Base-by-base conservation (phyloP, 2,113 vertebrate genomes). In the Rostratula benghalensis region DNA sequence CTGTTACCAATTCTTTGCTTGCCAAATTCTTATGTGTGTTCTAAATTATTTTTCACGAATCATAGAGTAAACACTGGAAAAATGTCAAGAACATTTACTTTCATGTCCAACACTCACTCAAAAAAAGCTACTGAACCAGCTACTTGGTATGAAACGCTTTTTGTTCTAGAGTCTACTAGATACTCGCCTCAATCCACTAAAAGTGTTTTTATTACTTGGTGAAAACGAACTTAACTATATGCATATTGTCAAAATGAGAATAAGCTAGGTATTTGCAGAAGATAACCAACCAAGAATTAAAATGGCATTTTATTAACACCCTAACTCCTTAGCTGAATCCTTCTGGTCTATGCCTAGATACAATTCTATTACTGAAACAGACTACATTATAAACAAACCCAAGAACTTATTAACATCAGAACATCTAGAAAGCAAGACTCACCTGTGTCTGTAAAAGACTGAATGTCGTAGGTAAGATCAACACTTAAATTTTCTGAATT, bases 401-500 rank as follows among this genome's bases (percentile, higher is more conserved):
- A 87, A 1, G 20, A 87, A 74, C 7, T 65, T 64, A 71, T n/a
- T 68, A 94, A 68, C 11, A 89, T 14, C 13, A 39, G 65, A 96
- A 51, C 6, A 85, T 12, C 7, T 20, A 59, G 24, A 93, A 94
- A 77, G n/a, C 24, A 69, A 54, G 61, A 89, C 97, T 95, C 97
- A 99, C 99, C 98, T 50, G 98, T 99, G 89, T 99, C 98, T 83
- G 98, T 99, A 97, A 99, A 99, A 87, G 98, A 98, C 95, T 98
- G 98, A 97, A 99, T 98, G 91, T 99, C 98, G 10, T 97, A 98
- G 43, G 98, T 99, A 83, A 99, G 98, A 95, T 99, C 98, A 65
- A 99, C 98, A 95, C 99, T 99, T 88, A 99, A 98, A 88, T 98
- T 98, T 96, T 99, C 98, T 46, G 98, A 98, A 80, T 99, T 99